phyloP scores from a whole-genome alignment of 2,113 vertebrate genomes.

The Rhodinocichla rosea region DNA sequence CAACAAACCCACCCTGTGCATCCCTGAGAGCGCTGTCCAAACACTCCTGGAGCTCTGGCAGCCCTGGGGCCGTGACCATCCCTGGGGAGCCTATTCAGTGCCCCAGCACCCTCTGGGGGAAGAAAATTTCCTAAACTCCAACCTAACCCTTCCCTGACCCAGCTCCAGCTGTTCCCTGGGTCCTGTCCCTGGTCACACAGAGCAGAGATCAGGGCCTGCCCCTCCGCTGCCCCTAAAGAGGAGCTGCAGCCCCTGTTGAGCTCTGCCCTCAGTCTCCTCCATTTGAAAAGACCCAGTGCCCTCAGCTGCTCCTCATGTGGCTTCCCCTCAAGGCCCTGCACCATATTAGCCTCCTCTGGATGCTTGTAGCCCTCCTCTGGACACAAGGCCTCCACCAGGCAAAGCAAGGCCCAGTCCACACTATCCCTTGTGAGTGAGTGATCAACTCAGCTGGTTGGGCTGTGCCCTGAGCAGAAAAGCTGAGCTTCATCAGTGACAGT shows the following conservation, averaged over 20 bases:
- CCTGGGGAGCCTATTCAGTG: neutral
- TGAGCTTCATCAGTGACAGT: neutral
- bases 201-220: neutral
- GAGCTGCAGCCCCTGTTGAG: neutral
- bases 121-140: neutral
- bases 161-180: neutral
- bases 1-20: neutral
- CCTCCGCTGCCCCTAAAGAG: neutral
- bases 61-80: accelerated
- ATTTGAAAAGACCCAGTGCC: neutral
- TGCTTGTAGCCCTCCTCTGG: neutral
- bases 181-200: neutral
- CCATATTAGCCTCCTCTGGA: neutral
- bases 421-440: neutral
- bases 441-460: neutral
- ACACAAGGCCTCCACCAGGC: neutral
- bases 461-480: neutral
- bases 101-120: neutral
- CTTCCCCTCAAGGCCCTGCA: neutral
- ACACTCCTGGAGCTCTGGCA: neutral
- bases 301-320: neutral
- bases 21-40: accelerated
- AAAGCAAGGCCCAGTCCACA: neutral
- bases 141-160: accelerated
- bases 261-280: neutral